Evolutionary conservation across 2,113 vertebrate species (phyloP), one percentile per base, ranked within the genome.

Genomic region (Ammodytes marinus): DNA sequence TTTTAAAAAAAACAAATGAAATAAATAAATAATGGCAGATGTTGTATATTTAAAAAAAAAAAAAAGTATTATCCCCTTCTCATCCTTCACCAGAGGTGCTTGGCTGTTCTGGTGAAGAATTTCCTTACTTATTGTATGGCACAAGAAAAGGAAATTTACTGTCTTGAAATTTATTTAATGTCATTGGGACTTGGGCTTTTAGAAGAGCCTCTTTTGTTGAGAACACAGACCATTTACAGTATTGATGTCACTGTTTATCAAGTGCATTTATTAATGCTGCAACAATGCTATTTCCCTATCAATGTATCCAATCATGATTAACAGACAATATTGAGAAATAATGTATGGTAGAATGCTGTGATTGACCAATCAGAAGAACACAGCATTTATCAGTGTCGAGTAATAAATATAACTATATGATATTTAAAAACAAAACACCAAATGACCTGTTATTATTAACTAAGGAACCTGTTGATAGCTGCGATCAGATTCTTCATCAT

Each of bases 11-110:
- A 85, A 75, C 39, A 69, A 86, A 86, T 77, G 4, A 77, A 74
- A 27, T 60, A 58, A 79, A 79, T 83, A 84, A 85, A 71, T 57
- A 47, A 79, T 58, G 9, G 40, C 72, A 72, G 80, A 82, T 79
- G 77, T 81, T 27, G 27, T 27, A 27, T 27, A 27, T 27, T 27
- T 27, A 27, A 27, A 45, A 69, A 19, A 46, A 40, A 82, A 79
- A 74, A 9, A 3, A 13, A 6, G 52, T 58, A 68, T 86, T 49
- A 82, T 52, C 58, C 83, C 49, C 42, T 79, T 79, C 64, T 82
- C 19, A 79, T 89, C 11, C 40, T 43, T 15, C 19, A 71, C 84
- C 74, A 87, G 10, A 52, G 17, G 12, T 8, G n/a, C 47, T 69
- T 52, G 14, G 53, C 45, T 46, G 3, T 59, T 53, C 43, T 19